Conservation (phyloP, 2,113 vertebrate species). For the Tichodroma muraria region DNA sequence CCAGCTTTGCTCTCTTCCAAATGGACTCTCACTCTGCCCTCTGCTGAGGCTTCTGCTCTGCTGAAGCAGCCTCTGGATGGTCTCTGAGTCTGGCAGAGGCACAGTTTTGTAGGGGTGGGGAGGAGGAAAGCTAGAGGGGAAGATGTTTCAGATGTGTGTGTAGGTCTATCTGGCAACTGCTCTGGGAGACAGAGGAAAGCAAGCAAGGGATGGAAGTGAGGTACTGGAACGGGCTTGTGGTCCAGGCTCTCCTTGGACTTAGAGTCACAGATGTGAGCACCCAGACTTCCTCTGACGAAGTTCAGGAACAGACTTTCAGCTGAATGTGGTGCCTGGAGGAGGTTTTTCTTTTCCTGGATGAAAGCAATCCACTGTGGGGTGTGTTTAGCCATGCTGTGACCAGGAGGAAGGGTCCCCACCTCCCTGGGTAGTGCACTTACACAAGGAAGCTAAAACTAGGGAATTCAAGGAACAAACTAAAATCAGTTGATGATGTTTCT, state of each 20-base stretch:
- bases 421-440: neutral
- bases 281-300: neutral
- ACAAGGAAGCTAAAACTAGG: neutral
- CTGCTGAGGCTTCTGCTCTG: neutral
- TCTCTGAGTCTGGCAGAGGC: neutral
- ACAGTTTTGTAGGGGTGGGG: neutral
- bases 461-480: neutral
- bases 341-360: neutral
- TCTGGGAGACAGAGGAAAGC: neutral
- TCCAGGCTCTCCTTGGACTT: neutral
- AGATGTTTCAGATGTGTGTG: accelerated
- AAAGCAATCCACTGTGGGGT: accelerated
- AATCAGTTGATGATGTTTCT: neutral
- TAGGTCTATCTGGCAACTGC: neutral
- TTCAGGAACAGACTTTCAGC: neutral
- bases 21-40: neutral
- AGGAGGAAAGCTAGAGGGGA: accelerated
- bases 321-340: neutral
- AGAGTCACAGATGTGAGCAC: neutral
- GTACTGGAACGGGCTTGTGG: neutral
- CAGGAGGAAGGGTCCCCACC: neutral
- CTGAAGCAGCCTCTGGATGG: neutral
- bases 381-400: neutral
- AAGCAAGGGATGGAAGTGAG: accelerated
- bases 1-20: neutral